Evolutionary conservation across 2,797 vertebrate species (phyloP).

Genomic region (Halcyon leucocephala): DNA sequence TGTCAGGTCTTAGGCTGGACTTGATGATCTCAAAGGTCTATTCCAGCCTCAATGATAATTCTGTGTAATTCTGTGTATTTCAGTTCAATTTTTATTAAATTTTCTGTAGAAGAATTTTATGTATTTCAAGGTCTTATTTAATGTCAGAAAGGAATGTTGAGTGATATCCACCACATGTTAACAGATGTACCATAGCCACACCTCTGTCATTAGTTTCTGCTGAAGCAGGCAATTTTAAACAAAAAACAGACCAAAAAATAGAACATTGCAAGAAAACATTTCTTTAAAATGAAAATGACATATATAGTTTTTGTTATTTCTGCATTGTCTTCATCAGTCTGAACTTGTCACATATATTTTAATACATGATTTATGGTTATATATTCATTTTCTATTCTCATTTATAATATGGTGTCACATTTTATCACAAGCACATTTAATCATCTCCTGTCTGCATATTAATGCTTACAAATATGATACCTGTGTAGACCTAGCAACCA

Average conservation of each 20-base stretch:
- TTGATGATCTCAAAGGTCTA: too few species aligned
- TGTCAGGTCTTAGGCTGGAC: too few species aligned
- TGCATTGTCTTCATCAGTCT: slow-evolving; percentile 76
- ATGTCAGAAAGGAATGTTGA: neutral
- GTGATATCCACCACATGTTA: neutral
- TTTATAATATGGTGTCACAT: slow-evolving; percentile 91
- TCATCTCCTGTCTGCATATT: slow-evolving; percentile 91
- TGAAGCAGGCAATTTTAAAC: slow-evolving; percentile 37
- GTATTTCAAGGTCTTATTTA: neutral
- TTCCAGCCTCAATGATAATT: too few species aligned
- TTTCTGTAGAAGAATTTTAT: neutral
- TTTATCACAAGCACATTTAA: slow-evolving; percentile 89
- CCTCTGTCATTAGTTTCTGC: slow-evolving; percentile 41
- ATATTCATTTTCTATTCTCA: slow-evolving; percentile 85
- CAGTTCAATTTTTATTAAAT: neutral
- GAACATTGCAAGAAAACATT: slow-evolving; percentile 37
- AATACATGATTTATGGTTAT: slow-evolving; percentile 93
- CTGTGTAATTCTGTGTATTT: neutral
- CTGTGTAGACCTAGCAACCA: slow-evolving; percentile 81
- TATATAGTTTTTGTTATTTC: slow-evolving; percentile 72
- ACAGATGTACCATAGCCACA: neutral
- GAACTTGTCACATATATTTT: slow-evolving; percentile 84
- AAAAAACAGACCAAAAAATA: slow-evolving; percentile 37
- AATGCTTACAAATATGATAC: slow-evolving; percentile 88
- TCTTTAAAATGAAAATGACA: slow-evolving; percentile 66